Evolutionary conservation across 92 coral and sea anemone genomes (phyloP).

Genomic region (Scolanthus callimorphus): DNA sequence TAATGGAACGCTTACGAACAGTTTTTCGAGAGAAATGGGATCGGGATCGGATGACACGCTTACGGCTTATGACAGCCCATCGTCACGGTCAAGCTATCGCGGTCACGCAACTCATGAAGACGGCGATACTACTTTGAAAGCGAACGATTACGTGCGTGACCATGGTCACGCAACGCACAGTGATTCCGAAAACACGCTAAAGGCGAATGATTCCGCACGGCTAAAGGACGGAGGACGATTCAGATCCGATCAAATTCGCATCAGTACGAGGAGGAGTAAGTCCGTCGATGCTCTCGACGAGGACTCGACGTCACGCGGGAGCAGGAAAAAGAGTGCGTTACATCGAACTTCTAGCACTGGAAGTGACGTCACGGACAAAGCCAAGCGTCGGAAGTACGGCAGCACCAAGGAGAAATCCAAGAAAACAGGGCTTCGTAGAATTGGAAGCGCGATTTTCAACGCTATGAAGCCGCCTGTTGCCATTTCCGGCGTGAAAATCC

Average conservation of each 20-base stretch:
- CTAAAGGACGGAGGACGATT: constrained; percentile 2
- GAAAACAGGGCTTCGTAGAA: constrained; percentile 60
- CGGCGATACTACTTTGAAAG: constrained; percentile 16
- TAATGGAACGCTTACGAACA: not conserved
- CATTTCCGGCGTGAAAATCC: constrained; percentile 41
- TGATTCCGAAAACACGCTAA: not conserved
- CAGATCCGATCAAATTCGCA: too few species aligned
- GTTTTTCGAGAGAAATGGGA: not conserved
- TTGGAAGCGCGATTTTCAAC: constrained; percentile 74
- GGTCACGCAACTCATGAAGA: constrained; percentile 6
- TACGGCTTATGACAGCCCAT: constrained; percentile 18
- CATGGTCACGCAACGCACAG: not conserved
- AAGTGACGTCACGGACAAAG: constrained; percentile 56
- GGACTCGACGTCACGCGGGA: constrained; percentile 1
- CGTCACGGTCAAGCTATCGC: not conserved
- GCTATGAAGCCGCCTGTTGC: constrained; percentile 69
- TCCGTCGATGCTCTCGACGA: constrained; percentile 36
- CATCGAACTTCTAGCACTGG: constrained; percentile 66
- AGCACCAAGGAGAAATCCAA: constrained; percentile 49
- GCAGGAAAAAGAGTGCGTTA: constrained; percentile 6
- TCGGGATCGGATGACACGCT: constrained; percentile 29
- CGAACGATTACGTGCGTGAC: too few species aligned
- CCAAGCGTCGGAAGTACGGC: constrained; percentile 30
- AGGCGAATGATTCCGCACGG: constrained; percentile 5
- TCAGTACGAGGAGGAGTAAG: constrained; percentile 20